Evolutionary conservation across 1,140 invertebrate genomes (phyloP).

Genomic region (Triops cancriformis): DNA sequence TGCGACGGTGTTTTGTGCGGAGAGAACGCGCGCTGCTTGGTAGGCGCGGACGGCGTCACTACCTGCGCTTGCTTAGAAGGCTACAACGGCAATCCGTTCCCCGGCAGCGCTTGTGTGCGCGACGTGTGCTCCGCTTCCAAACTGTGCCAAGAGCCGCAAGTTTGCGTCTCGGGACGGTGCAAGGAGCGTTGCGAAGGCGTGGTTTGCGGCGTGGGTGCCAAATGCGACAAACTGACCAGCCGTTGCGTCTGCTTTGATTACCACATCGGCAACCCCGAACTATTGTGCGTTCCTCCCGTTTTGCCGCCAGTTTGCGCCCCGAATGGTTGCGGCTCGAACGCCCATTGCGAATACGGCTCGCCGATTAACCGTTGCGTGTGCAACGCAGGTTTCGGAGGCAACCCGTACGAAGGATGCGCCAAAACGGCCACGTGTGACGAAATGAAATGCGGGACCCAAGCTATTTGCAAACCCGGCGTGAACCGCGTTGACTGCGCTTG

Average conservation of each 20-base stretch:
- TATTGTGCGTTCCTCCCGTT: constrained; percentile 80
- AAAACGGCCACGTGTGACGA: constrained; percentile 58
- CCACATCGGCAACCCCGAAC: constrained; percentile 78
- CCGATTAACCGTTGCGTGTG: constrained; percentile 64
- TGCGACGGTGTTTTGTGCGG: constrained; percentile 74
- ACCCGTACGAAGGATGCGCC: constrained; percentile 74
- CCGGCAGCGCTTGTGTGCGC: constrained; percentile 67
- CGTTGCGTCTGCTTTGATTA: constrained; percentile 77
- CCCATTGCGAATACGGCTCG: constrained; percentile 75
- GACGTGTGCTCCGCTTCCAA: constrained; percentile 66
- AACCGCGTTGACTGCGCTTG: constrained; percentile 71
- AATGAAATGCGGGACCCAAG: constrained; percentile 63
- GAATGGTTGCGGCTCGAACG: constrained; percentile 60
- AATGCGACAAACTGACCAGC: constrained; percentile 66
- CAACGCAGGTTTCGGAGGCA: constrained; percentile 69
- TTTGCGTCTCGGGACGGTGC: constrained; percentile 74
- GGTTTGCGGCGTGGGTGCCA: constrained; percentile 70
- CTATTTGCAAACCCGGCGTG: constrained; percentile 62
- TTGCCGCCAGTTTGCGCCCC: constrained; percentile 66
- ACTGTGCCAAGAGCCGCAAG: constrained; percentile 64
- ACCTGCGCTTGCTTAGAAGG: constrained; percentile 80
- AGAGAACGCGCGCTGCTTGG: constrained; percentile 66
- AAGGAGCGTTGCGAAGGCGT: constrained; percentile 74
- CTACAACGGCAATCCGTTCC: constrained; percentile 79
- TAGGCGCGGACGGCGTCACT: constrained; percentile 67